Base-by-base conservation (phyloP, 2,888 invertebrate species). In the Nomada goodeniana region DNA sequence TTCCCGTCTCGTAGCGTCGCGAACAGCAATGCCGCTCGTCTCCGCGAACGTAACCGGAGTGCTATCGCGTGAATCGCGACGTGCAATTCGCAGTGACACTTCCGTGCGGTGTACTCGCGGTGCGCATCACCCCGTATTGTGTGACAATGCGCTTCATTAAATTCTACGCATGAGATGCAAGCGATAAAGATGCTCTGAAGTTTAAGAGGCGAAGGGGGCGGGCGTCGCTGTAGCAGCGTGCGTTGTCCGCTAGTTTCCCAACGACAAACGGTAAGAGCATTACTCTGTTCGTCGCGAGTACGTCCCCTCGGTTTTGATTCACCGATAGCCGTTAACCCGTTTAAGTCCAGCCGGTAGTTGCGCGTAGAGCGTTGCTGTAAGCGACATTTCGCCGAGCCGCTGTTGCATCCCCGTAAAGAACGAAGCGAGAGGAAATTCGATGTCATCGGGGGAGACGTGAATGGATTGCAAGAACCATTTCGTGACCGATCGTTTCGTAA, bases 401-500 rank as follows among this genome's bases (percentile, higher is more conserved):
- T 36, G 10, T 20, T 23, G 42, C 23, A 68, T 23, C 42, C 42
- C 0, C 4, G n/a, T 11, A 68, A 36, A 4, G 23, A 23, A 11
- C n/a, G 20, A 60, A 15, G 5, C 3, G 18, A 1, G 10, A n/a
- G 15, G 13, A 52, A 67, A 42, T 67, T 59, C 26, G 47, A 47
- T 7, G 11, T 2, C 18, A 7, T 10, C 47, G 13, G 9, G 44
- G n/a, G 13, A 23, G 26, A 36, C 23, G 47, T 60, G 74, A 73
- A 60, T 23, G 36, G 36, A 26, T 61, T 23, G 44, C 42, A 42
- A 50, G 44, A 68, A 59, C 42, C 50, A n/a, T 75, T 68, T 50
- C 44, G 68, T 64, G 67, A 59, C 52, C 15, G 29, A 18, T 47
- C 42, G 65, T 80, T 76, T 80, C 61, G 67, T 77, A 63, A 80